Conservation (phyloP, 2,797 vertebrate species). For the Poecilia velifera region DNA sequence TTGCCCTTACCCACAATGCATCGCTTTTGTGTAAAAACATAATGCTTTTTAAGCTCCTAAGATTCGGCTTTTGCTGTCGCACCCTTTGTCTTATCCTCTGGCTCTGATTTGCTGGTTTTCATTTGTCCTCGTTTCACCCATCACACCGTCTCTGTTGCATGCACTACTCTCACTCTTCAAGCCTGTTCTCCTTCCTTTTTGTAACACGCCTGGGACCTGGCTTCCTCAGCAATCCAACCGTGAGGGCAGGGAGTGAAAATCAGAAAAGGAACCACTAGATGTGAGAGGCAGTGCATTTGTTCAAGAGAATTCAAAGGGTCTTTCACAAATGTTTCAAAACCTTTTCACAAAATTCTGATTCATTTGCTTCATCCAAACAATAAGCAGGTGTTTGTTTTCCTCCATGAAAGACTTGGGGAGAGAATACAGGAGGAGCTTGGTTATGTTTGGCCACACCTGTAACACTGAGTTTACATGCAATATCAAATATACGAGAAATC, state of each 20-base stretch:
- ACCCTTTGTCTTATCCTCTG: slow-evolving; percentile 43
- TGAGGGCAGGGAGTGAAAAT: slow-evolving; percentile 29
- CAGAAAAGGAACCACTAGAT: slow-evolving; percentile 23
- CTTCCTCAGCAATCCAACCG: slow-evolving; percentile 48
- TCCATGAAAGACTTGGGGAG: not conserved
- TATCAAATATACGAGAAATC: not conserved
- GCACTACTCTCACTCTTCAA: slow-evolving; percentile 32
- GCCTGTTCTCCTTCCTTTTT: slow-evolving; percentile 28
- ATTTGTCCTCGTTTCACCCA: slow-evolving; percentile 56
- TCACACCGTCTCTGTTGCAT: slow-evolving; percentile 17
- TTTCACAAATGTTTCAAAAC: not conserved
- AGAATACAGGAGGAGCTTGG: not conserved
- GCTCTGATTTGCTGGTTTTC: slow-evolving; percentile 17
- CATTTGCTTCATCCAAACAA: not conserved
- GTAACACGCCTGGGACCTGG: slow-evolving; percentile 50
- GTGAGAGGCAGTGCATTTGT: slow-evolving; percentile 16
- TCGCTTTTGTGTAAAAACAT: not conserved
- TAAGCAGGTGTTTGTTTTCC: not conserved
- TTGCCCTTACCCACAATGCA: not conserved
- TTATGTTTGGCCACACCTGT: not conserved
- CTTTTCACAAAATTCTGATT: not conserved
- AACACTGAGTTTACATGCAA: not conserved
- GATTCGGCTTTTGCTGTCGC: slow-evolving; percentile 33
- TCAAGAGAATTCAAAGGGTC: slow-evolving; percentile 7
- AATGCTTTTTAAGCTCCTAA: not conserved